phyloP scores from a whole-genome alignment of 2,888 invertebrate genomes.

The Xestobium rufovillosum region DNA sequence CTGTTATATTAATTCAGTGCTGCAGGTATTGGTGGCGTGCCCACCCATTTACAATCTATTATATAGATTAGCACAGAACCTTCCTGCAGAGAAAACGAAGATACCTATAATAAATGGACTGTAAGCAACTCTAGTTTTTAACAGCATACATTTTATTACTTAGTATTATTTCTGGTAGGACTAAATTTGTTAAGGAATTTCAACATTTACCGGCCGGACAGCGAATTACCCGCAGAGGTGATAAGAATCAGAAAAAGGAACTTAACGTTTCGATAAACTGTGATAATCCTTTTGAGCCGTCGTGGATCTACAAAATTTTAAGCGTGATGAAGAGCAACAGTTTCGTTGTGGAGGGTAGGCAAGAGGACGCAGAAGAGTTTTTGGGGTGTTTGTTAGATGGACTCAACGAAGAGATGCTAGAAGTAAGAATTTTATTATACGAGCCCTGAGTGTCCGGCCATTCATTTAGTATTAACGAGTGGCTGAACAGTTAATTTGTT shows the following conservation, averaged over 20 bases:
- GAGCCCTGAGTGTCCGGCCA: neutral
- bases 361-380: slow-evolving; percentile 98
- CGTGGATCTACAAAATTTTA: slow-evolving; percentile 76
- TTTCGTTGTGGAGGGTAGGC: slow-evolving; percentile 77
- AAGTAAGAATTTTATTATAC: slow-evolving; percentile 48
- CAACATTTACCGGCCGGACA: slow-evolving; percentile 55
- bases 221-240: slow-evolving; percentile 41
- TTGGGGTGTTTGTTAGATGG: slow-evolving; percentile 87
- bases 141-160: slow-evolving; percentile 11
- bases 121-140: slow-evolving; percentile 50
- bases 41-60: slow-evolving; percentile 92
- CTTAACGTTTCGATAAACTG: slow-evolving; percentile 45
- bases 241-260: slow-evolving; percentile 49
- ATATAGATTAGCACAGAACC: slow-evolving; percentile 64
- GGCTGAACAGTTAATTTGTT: too few species aligned
- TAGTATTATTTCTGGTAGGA: slow-evolving; percentile 44
- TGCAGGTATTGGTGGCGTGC: slow-evolving; percentile 90
- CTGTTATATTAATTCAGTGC: slow-evolving; percentile 92
- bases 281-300: slow-evolving; percentile 86
- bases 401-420: slow-evolving; percentile 94
- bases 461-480: too few species aligned
- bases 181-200: slow-evolving; percentile 74
- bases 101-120: slow-evolving; percentile 89
- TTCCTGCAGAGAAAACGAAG: slow-evolving; percentile 46
- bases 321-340: slow-evolving; percentile 63